A percentile compares a stretch with the other conserved stretches of the same genome.
Evolutionary conservation across 2,797 vertebrate species (phyloP).

Genomic region (Gymnodraco acuticeps): DNA sequence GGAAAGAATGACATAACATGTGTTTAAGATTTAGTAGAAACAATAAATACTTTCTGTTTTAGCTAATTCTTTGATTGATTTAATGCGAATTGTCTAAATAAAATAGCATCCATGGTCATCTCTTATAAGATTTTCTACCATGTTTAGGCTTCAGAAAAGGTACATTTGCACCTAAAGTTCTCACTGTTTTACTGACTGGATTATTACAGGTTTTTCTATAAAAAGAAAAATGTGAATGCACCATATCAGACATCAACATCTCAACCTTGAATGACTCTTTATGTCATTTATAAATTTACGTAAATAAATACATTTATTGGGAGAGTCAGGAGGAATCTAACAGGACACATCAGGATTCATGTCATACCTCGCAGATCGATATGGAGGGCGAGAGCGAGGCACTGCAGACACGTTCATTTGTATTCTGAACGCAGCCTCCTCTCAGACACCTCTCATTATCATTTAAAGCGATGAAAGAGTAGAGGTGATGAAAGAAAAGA

Average conservation of each 20-base stretch:
- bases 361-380: slow-evolving; percentile 13
- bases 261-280: neutral
- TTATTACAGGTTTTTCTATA: too few species aligned
- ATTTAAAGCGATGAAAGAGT: slow-evolving; percentile 58
- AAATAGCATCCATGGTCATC: neutral
- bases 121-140: neutral
- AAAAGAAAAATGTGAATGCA: neutral
- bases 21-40: too few species aligned
- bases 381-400: slow-evolving; percentile 10
- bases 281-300: too few species aligned
- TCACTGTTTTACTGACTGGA: neutral
- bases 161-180: neutral
- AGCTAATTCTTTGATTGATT: too few species aligned
- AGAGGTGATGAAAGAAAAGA: slow-evolving; percentile 50
- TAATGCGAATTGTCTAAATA: too few species aligned
- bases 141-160: too few species aligned
- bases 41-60: too few species aligned
- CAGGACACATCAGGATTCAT: slow-evolving; percentile 38
- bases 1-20: too few species aligned
- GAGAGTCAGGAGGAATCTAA: slow-evolving; percentile 13
- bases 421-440: slow-evolving; percentile 45
- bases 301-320: too few species aligned
- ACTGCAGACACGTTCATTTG: slow-evolving; percentile 35
- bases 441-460: slow-evolving; percentile 56
- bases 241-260: neutral